Evolutionary conservation across 2,888 invertebrate species (phyloP), one percentile per base, ranked within the genome.

Genomic region (Mesoligia furuncula): DNA sequence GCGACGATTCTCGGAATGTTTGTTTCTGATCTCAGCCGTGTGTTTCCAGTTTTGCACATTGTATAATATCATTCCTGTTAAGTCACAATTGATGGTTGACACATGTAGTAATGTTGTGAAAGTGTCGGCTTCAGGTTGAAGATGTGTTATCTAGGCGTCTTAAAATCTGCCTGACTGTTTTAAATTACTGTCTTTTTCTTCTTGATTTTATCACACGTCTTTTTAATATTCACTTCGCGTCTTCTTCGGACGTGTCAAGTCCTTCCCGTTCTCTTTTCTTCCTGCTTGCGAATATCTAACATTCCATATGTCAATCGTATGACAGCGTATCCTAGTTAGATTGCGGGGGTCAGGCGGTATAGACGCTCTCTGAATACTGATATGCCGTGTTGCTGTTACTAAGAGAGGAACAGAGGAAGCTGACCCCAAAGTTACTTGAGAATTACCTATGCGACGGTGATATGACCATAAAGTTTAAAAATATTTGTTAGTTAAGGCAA

Each of bases 1-100:
- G 65, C 77, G 74, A 42, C 73, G 72, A 51, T 86, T 85, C 88
- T 65, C 48, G 59, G 88, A 88, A 89, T 39, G 45, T 77, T 73
- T 66, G 79, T 77, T 85, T 78, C 75, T 79, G 78, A 79, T 80
- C 80, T 79, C 64, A 48, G 48, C 61, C 76, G 66, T 65, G 59
- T 71, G 71, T 78, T 65, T 67, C 68, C 67, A 68, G 57, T 66
- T 77, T 69, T 57, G 77, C 77, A 74, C 45, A 75, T 71, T 74
- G 68, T 69, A 39, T 72, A 81, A 79, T 88, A 68, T 59, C 36
- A 67, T 85, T 81, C 66, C 69, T 79, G 70, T 74, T 75, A 62
- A 45, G 64, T 77, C 66, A 57, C 76, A 64, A 77, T 73, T 71
- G 36, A 79, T 77, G 76, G 76, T 81, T 73, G 75, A 31, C 78